Conservation (phyloP, 2,888 invertebrate species). For the Hypolimnas misippus region DNA sequence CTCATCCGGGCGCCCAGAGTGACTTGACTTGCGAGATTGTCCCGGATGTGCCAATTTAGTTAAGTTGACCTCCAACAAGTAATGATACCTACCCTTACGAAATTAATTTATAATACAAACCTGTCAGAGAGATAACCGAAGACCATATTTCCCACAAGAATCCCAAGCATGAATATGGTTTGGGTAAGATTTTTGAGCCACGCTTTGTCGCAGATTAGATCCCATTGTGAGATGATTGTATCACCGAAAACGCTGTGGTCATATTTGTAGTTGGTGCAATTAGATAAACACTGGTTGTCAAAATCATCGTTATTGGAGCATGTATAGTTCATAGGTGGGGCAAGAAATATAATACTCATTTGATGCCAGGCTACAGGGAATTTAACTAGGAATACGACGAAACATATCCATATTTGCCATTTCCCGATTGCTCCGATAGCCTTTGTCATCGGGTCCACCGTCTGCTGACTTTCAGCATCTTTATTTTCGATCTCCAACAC, state of each 20-base stretch:
- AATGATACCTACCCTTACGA: conserved; percentile 17
- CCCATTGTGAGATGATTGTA: conserved; percentile 90
- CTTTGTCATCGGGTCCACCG: conserved; percentile 86
- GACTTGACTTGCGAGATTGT: conserved; percentile 46
- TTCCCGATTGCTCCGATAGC: conserved; percentile 89
- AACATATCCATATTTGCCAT: conserved; percentile 90
- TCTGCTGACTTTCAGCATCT: conserved; percentile 59
- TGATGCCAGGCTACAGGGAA: conserved; percentile 93
- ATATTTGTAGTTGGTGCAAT: conserved; percentile 84
- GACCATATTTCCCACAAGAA: conserved; percentile 89
- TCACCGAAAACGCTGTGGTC: conserved; percentile 87
- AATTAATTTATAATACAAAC: conserved; percentile 65
- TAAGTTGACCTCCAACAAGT: conserved; percentile 42
- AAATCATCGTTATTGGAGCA: conserved; percentile 71
- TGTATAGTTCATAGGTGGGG: conserved; percentile 86
- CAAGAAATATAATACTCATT: conserved; percentile 90
- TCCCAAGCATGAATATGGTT: conserved; percentile 90
- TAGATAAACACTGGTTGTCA: conserved; percentile 76
- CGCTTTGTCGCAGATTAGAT: conserved; percentile 87
- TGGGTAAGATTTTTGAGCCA: conserved; percentile 90
- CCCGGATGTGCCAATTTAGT: conserved; percentile 71
- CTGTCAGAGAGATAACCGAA: conserved; percentile 91
- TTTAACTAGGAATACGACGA: conserved; percentile 88
- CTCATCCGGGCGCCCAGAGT: conserved; percentile 56
- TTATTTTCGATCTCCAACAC: conserved; percentile 71